Percentiles rank a stretch among this genome's conserved stretches.
Conservation (phyloP, 2,888 invertebrate species). For the Ophion ventricosus region DNA sequence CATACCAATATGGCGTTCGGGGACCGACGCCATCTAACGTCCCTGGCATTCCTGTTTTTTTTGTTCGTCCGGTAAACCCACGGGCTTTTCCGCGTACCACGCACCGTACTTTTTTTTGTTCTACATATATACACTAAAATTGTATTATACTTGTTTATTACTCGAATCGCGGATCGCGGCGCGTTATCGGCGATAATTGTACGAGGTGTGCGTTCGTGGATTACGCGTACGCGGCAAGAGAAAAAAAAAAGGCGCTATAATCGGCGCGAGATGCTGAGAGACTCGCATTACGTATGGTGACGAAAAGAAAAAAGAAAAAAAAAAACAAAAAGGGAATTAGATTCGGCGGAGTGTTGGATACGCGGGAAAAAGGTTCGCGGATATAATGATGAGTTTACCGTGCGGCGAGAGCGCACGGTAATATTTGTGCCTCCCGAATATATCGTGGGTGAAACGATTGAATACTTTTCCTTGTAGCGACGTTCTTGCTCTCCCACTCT, state of each 20-base stretch:
- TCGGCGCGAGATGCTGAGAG: conserved; percentile 53
- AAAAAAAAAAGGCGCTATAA: conserved; percentile 26
- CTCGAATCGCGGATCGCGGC: conserved; percentile 23
- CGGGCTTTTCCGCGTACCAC: conserved; percentile 72
- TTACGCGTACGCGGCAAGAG: conserved; percentile 25
- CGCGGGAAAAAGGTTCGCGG: conserved; percentile 71
- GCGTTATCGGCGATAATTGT: conserved; percentile 19
- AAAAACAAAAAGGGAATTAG: conserved; percentile 35
- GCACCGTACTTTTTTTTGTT: conserved; percentile 61
- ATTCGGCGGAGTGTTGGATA: conserved; percentile 47
- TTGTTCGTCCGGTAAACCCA: conserved; percentile 75
- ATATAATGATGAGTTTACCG: conserved; percentile 79
- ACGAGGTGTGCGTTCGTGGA: conserved; percentile 17
- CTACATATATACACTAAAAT: conserved; percentile 54
- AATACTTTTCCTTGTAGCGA: conserved; percentile 12
- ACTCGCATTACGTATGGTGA: conserved; percentile 63
- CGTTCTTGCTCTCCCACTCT: conserved; percentile 10
- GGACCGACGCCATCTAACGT: conserved; percentile 83
- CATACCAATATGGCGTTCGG: conserved; percentile 73
- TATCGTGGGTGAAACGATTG: conserved; percentile 19
- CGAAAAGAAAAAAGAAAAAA: conserved; percentile 26
- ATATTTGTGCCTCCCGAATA: conserved; percentile 40
- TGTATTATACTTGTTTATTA: conserved; percentile 63
- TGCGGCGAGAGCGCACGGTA: conserved; percentile 73
- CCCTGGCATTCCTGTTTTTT: conserved; percentile 80